Evolutionary conservation across 1,140 invertebrate species (phyloP), one percentile per base, ranked within the genome.

Genomic region (Drosophila prosaltans): DNA sequence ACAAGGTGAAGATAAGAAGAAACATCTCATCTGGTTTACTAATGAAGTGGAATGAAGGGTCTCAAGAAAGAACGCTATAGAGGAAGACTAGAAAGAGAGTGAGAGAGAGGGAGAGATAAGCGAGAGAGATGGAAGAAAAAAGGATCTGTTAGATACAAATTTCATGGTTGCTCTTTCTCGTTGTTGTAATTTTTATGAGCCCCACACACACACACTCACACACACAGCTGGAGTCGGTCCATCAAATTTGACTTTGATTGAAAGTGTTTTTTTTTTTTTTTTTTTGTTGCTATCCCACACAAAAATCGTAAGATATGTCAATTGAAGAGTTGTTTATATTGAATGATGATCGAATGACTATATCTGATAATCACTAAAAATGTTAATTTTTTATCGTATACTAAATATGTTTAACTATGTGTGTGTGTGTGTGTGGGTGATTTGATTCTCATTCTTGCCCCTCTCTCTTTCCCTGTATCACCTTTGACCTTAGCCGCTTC

Each of bases 181-280:
- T 51, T 51, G 24, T 51, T 51, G 45, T 51, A 51, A 51, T 51
- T 51, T 51, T 45, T 39, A 36, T 32, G 41, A 39, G 45, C 4
- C 24, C 28, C 45, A 60, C 36, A 32, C 60, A 65, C 57, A 39
- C 67, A 74, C 24, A 72, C 43, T 65, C 51, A 43, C 41, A 73
- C 71, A 72, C 74, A 82, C 80, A 89, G 89, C 89, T 88, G 84
- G 89, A 78, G 80, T 84, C 21, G 21, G 45, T 51, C 45, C 45
- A 51, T 51, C 45, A 51, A 24, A 51, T 51, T 51, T 51, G 45
- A 51, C 45, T 51, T 51, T 51, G 45, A 51, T 51, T 51, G 45
- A 51, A 51, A 51, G 45, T 51, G 45, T 51, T 51, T 51, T 16
- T 16, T 16, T 16, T 16, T 16, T 16, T 16, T 16, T 16, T 16